Percentiles rank a stretch among this genome's conserved stretches.
phyloP scores from a whole-genome alignment of 2,113 vertebrate genomes.

The Notechis scutatus region DNA sequence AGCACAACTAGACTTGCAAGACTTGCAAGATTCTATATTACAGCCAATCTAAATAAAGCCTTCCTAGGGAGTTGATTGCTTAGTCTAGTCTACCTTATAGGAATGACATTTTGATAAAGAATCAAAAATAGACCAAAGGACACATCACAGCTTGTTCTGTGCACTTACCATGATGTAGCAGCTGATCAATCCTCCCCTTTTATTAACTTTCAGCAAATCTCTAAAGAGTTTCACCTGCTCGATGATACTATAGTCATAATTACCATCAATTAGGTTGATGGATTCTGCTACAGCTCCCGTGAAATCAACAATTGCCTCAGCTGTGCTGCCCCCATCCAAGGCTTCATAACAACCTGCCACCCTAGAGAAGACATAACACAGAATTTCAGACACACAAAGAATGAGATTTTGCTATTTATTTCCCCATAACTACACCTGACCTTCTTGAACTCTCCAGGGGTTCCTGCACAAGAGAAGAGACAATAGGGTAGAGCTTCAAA shows the following conservation, averaged over 20 bases:
- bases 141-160: neutral
- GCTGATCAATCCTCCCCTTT: slow-evolving; percentile 86
- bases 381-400: neutral
- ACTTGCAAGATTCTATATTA: neutral
- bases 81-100: neutral
- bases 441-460: no score
- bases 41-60: neutral
- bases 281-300: slow-evolving; percentile 87
- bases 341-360: slow-evolving; percentile 89
- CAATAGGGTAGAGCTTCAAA: neutral
- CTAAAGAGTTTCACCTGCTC: slow-evolving; percentile 82
- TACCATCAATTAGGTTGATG: slow-evolving; percentile 75
- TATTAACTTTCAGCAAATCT: slow-evolving; percentile 81
- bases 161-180: slow-evolving; percentile 79
- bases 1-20: neutral
- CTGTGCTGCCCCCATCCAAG: slow-evolving; percentile 86
- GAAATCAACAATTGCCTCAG: slow-evolving; percentile 93
- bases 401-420: no score
- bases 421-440: neutral
- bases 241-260: slow-evolving; percentile 70
- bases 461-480: neutral
- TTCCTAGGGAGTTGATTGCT: neutral
- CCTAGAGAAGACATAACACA: slow-evolving; percentile 63
- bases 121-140: neutral
- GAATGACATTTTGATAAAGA: neutral